Evolutionary conservation across 2,113 vertebrate species (phyloP), one percentile per base, ranked within the genome.

Genomic region (Periophthalmodon schlosseri): DNA sequence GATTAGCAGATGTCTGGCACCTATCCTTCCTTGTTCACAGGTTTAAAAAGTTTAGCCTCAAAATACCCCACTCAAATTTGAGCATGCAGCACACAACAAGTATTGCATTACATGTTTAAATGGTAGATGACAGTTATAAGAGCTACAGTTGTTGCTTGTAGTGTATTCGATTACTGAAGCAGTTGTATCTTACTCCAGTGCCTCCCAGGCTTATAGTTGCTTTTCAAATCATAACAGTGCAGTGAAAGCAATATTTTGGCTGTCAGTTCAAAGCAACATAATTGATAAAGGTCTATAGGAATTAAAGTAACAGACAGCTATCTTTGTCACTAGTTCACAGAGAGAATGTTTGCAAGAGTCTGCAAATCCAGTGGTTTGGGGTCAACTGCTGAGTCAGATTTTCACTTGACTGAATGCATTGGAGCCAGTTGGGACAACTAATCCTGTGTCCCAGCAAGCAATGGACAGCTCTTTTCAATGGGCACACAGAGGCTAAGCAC

Each of bases 311-410:
- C 39, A 20, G 13, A 4, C 5, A 57, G 56, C 16, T 71, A 46
- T 81, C 61, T 66, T 61, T 79, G 77, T 65, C 74, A 54, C 46
- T 39, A 39, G 36, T 56, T 69, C 76, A 49, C 72, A 44, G 56
- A n/a, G 18, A 6, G 24, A 16, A 34, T 56, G 69, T 71, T 75
- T 69, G 64, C 36, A 57, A 24, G 24, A 67, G 4, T 67, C 63
- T 75, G 72, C 65, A 84, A 81, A 89, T 47, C 75, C 65, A 49
- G 11, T 56, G 72, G 78, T 16, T 68, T 73, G 57, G 68, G 81
- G 70, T 81, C 71, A 89, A 85, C 54, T 39, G 86, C 88, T 88
- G 88, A 89, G 82, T 90, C 87, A 87, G 82, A 72, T n/a, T 79
- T 80, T 76, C 54, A 68, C 65, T 70, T 80, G 75, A 74, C 69